Conservation (phyloP, 2,113 vertebrate genomes). For the Clarias magur region DNA sequence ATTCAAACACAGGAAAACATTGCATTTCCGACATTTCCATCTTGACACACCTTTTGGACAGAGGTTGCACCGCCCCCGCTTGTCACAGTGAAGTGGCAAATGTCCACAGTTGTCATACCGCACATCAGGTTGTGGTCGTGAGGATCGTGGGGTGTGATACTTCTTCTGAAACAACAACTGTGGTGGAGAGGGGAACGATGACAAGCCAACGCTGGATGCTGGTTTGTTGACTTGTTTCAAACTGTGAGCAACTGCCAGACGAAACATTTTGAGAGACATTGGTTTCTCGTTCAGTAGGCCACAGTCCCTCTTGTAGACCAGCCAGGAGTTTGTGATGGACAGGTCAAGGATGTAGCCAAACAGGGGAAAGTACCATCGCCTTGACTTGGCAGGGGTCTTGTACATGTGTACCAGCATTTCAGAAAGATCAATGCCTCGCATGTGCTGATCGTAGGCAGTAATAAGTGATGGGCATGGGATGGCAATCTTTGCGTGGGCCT, state of each 20-base stretch:
- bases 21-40: constrained; percentile 44
- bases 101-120: constrained; percentile 36
- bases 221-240: constrained; percentile 34
- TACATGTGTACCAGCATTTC: constrained; percentile 47
- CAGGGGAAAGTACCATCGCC: constrained; percentile 41
- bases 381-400: constrained; percentile 47
- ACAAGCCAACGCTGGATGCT: constrained; percentile 29
- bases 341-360: constrained; percentile 44
- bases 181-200: constrained; percentile 14
- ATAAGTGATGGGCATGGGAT: constrained; percentile 49
- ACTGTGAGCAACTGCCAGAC: constrained; percentile 37
- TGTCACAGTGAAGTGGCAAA: constrained; percentile 37
- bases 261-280: constrained; percentile 43
- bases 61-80: constrained; percentile 35
- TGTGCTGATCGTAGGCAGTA: constrained; percentile 45
- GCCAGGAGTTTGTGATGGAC: constrained; percentile 45
- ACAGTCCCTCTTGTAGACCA: constrained; percentile 37
- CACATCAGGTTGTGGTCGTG: constrained; percentile 8
- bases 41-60: constrained; percentile 47
- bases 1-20: constrained; percentile 49
- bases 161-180: constrained; percentile 11
- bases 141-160: not conserved
- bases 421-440: constrained; percentile 48
- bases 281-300: constrained; percentile 40
- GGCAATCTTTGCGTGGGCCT: constrained; percentile 13